Base-by-base conservation (phyloP, 2,888 invertebrate genomes). In the Arge pagana region DNA sequence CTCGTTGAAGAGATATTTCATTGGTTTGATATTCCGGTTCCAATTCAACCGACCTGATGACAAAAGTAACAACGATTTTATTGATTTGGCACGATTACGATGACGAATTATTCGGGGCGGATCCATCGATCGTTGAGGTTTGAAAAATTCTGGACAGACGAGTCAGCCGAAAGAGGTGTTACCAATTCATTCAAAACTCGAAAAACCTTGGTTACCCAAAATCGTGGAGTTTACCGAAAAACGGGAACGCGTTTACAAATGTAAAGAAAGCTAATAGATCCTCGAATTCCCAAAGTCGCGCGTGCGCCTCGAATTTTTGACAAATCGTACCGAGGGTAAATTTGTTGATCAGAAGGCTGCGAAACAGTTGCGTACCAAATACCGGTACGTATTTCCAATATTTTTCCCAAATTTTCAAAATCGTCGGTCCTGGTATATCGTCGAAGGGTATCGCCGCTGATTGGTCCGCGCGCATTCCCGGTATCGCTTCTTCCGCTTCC, bases 401-500 rank as follows among this genome's bases (percentile, higher is more conserved):
- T 63, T 75, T 82, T 5, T 85, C 82, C 62, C 85, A 76, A 39
- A 82, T 74, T 62, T 82, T 82, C 18, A 86, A 72, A 18, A 80
- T 66, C 50, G 78, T 78, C 0, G 87, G 87, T 1, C 86, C 86
- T 1, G 87, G 87, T 15, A 87, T 81, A 0, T 85, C 83, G 55
- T 86, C 85, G 65, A 86, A 86, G 0, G 84, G 70, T 0, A 56
- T 31, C 13, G 28, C 53, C 2, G 50, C n/a, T 43, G 61, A 59
- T 1, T 59, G 33, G 1, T 37, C 15, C 1, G 16, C 28, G 15
- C 26, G 50, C 18, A 39, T 3, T 13, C 43, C 42, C 7, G 52
- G 16, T 3, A 56, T 21, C 2, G 43, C 45, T 18, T 35, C 2
- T 4, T 15, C 3, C 2, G 31, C 13, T 11, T 41, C 13, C 24